Evolutionary conservation across 2,888 invertebrate species (phyloP), one percentile per base, ranked within the genome.

Genomic region (Beris morrisii): DNA sequence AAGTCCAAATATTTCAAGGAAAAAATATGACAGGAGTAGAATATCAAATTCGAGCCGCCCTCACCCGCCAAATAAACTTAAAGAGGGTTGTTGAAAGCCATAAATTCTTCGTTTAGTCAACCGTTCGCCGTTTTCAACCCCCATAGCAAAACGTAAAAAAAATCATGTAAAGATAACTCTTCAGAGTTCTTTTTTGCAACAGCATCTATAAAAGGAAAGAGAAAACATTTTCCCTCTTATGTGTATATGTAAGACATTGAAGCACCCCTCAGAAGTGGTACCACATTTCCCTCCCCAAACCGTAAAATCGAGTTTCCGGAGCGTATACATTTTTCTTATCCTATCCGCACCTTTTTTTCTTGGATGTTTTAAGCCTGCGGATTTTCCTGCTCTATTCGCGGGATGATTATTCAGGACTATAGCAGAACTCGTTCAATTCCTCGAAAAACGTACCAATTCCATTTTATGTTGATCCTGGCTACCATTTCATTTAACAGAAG

Each of bases 81-180:
- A 61, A 15, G 38, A 43, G 56, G 44, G 48, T 50, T 53, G 64
- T 22, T 38, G 55, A 69, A 69, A 66, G 66, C 53, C 64, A 69
- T 69, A 69, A 69, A 69, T 69, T 65, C 56, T 53, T 45, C 53
- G 66, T 57, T 69, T 67, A 69, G 69, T 66, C 66, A 67, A 69
- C 64, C 69, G 61, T 67, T 64, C 59, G 52, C 53, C 12, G 54
- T 64, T 64, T 54, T 32, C 32, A 30, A n/a, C 44, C 45, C 46
- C 15, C 55, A 65, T 44, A 55, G 55, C n/a, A 65, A 65, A 55
- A 28, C 46, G 31, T 28, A 55, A 55, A 56, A 56, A 55, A 56
- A 31, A 22, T 22, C 9, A 7, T 38, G 61, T 44, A 52, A 43
- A 50, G 38, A 38, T 38, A 38, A 38, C 38, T 38, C 12, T 28